Evolutionary conservation across 2,113 vertebrate species (phyloP).

Genomic region (Silurus glanis): DNA sequence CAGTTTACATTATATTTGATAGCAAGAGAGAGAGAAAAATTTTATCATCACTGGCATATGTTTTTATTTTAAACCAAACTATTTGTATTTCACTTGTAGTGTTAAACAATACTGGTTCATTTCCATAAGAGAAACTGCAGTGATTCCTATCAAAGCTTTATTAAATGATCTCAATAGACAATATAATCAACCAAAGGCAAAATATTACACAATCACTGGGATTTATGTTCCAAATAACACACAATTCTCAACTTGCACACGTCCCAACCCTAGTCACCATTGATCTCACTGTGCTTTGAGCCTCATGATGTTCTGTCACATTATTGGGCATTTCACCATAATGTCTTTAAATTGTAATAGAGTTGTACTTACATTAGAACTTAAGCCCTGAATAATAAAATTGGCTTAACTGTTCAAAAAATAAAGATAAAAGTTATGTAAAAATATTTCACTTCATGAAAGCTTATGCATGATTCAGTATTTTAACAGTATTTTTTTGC

Average conservation of each 20-base stretch:
- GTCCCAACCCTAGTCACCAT: neutral
- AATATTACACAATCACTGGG: neutral
- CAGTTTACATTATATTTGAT: neutral
- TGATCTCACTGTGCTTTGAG: neutral
- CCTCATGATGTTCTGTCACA: neutral
- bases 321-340: neutral
- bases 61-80: too few relatives aligned
- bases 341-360: neutral
- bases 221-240: neutral
- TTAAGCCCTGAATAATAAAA: neutral
- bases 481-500: neutral
- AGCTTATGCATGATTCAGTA: neutral
- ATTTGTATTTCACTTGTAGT: neutral
- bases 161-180: neutral
- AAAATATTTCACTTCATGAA: neutral
- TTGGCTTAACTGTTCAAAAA: neutral
- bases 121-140: neutral
- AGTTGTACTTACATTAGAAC: neutral
- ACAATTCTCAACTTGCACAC: neutral
- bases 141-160: neutral
- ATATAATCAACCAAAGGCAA: neutral
- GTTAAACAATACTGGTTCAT: neutral
- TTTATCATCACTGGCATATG: neutral
- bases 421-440: neutral
- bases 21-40: neutral